Conservation (phyloP, 2,113 vertebrate species). For the Cheirogaleus medius region DNA sequence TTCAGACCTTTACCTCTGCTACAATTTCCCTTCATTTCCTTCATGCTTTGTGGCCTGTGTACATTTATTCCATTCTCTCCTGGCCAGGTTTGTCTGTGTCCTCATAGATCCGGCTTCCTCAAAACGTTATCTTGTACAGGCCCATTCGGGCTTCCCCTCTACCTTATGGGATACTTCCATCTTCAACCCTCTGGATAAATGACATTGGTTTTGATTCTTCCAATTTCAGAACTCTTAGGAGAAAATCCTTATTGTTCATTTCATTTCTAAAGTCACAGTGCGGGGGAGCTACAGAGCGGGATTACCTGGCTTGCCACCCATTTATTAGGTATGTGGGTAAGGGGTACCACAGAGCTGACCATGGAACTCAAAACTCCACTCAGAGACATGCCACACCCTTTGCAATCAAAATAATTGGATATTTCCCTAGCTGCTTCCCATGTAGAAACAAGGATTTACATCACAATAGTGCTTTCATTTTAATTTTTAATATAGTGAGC, state of each 20-base stretch:
- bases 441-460: not conserved
- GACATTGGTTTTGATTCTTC: not conserved
- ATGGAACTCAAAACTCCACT: not conserved
- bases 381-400: not conserved
- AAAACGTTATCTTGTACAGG: not conserved
- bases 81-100: not conserved
- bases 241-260: not conserved
- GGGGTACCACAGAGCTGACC: not conserved
- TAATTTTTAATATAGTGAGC: not conserved
- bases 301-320: not conserved
- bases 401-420: not conserved
- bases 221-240: not conserved
- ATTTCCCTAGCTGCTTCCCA: not conserved
- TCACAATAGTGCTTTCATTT: not conserved
- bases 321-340: not conserved
- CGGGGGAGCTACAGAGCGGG: too few species aligned
- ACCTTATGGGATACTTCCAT: not conserved
- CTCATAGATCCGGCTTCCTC: not conserved
- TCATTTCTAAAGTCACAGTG: not conserved
- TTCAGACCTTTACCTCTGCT: too few species aligned
- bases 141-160: not conserved
- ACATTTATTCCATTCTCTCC: not conserved
- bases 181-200: not conserved
- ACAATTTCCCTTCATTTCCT: not conserved
- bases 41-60: not conserved